Evolutionary conservation across 2,113 vertebrate species (phyloP).

Genomic region (Nothoprocta perdicaria): DNA sequence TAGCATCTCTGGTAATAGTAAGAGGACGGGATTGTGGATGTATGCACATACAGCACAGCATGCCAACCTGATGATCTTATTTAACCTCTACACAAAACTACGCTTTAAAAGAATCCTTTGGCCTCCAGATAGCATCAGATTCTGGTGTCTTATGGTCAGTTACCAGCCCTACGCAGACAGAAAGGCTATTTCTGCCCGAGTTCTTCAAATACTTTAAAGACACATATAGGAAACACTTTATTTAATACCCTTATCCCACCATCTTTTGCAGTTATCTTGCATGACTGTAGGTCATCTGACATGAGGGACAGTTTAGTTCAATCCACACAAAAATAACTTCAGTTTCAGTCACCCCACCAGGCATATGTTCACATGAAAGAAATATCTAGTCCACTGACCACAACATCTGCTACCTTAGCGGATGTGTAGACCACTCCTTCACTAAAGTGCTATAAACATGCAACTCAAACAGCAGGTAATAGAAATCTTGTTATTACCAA

Average conservation of each 20-base stretch:
- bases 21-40: not conserved
- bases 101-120: not conserved
- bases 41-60: rapidly evolving
- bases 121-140: not conserved
- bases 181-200: not conserved
- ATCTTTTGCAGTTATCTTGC: not conserved
- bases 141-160: not conserved
- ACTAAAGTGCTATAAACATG: not conserved
- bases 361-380: not conserved
- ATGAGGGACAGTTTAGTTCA: not conserved
- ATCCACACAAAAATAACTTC: not conserved
- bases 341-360: not conserved
- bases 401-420: not conserved
- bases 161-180: not conserved
- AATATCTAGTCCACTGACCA: not conserved
- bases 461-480: not conserved
- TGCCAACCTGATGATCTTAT: not conserved
- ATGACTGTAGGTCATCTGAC: not conserved
- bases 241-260: not conserved
- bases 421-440: not conserved
- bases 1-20: not conserved
- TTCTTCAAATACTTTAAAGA: not conserved
- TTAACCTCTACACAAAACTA: not conserved
- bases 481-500: not conserved
- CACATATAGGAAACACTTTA: not conserved